Evolutionary conservation across 2,797 vertebrate genomes (phyloP), one percentile per base, ranked within the genome.

Genomic region (Sebastes ruberrimus): DNA sequence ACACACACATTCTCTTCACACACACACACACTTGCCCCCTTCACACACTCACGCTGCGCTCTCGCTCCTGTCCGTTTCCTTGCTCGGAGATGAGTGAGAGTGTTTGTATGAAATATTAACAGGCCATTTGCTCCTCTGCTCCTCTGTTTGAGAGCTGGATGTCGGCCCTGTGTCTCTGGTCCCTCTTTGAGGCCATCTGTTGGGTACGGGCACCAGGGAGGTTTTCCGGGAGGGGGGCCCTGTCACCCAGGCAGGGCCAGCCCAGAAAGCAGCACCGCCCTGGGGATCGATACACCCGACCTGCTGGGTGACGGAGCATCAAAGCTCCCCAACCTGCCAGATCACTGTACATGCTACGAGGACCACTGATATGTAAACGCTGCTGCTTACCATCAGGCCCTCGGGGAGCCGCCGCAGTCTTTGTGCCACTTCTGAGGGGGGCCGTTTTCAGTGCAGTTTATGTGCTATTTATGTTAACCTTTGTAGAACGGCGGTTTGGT

Each of bases 101-200:
- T 89, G 91, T 92, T 91, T 93, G 86, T 95, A 95, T 95, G 91
- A 95, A 95, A 95, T 95, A 95, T 95, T 95, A 94, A 95, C 93
- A 92, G 90, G 92, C 91, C 93, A 93, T 95, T 94, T 94, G 94
- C 93, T 94, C 90, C 94, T 91, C 93, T 94, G 93, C 94, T 92
- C 90, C 93, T 90, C 91, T 93, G 93, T 93, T 93, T 80, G 90
- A 92, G 92, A 93, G 89, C 93, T 95, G 93, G 90, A 94, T 94
- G 90, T 95, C 95, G 95, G 95, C 95, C 90, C 90, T 49, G 89
- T 83, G 88, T 95, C 93, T 95, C 93, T 88, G 88, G 92, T 92
- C 86, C 93, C 94, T 96, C 94, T 96, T 96, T 96, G 95, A 96
- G 95, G 94, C 96, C 96, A 96, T 96, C 96, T 96, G 96, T 94